Percentiles rank a stretch among this genome's conserved stretches.
These are phyloP conservation scores for Acleris sparsana DNA, from an alignment of 2,888 invertebrate species.

Conservation along the genomic window DNA sequence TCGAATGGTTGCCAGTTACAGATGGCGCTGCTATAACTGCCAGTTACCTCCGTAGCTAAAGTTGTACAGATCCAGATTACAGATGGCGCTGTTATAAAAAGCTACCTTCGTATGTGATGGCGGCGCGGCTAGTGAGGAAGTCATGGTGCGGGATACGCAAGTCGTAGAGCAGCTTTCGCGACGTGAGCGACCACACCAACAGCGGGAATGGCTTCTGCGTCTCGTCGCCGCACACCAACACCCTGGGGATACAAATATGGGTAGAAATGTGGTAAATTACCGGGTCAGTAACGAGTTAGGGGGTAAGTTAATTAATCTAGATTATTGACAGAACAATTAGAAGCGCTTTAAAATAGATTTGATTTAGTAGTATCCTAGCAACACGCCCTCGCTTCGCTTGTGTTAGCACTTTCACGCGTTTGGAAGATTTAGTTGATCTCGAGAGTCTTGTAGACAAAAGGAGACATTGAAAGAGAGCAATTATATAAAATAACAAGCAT, in stretches of 20 bases:
- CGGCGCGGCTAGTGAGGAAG: slow-evolving; percentile 92
- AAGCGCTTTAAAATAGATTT: no score
- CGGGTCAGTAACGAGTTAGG: no score
- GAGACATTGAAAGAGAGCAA: no score
- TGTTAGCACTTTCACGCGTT: no score
- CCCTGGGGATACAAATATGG: slow-evolving; percentile 67
- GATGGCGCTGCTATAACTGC: not conserved
- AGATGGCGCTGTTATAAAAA: slow-evolving; percentile 4
- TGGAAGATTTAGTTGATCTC: no score
- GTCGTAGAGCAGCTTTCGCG: slow-evolving; percentile 92
- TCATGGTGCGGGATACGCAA: slow-evolving; percentile 94
- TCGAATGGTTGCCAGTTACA: not conserved
- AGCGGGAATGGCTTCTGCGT: slow-evolving; percentile 96
- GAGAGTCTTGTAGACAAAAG: no score
- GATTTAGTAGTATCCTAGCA: no score
- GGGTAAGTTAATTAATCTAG: no score
- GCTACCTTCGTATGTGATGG: slow-evolving; percentile 91
- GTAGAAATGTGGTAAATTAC: not conserved
- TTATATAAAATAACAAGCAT: no score
- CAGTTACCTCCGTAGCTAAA: not conserved
- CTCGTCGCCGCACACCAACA: slow-evolving; percentile 95
- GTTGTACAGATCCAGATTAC: not conserved
- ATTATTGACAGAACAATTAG: no score
- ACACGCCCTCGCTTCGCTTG: no score
- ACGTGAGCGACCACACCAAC: slow-evolving; percentile 94